Evolutionary conservation across 2,113 vertebrate species (phyloP).

Genomic region (Brachypodius melanocephalos): DNA sequence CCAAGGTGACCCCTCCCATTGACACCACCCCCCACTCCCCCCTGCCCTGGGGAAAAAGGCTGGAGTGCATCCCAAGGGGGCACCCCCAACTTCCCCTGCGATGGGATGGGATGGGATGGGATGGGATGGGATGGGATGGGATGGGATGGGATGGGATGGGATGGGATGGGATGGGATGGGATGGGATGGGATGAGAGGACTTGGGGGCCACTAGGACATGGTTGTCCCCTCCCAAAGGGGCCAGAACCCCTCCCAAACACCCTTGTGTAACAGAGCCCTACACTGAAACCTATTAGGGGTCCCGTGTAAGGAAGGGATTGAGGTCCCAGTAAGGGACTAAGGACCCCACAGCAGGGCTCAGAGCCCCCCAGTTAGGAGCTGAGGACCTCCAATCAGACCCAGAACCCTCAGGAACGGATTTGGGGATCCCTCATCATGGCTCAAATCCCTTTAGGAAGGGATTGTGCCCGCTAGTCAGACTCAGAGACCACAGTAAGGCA

Average conservation of each 20-base stretch:
- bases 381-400: rapidly evolving
- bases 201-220: background rate
- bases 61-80: background rate
- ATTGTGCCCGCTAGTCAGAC: background rate
- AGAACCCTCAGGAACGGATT: background rate
- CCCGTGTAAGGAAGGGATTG: background rate
- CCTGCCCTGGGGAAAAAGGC: background rate
- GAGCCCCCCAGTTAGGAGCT: too few species aligned
- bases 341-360: background rate
- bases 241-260: background rate
- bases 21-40: background rate
- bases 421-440: rapidly evolving
- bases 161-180: too few species aligned
- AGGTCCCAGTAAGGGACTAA: background rate
- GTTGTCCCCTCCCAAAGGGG: background rate
- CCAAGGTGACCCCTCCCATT: background rate
- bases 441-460: background rate
- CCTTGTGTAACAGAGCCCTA: background rate
- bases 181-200: background rate
- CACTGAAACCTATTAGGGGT: background rate
- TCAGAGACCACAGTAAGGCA: background rate
- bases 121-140: background rate
- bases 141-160: too few species aligned
- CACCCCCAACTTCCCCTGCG: too few species aligned
- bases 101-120: too few species aligned